phyloP scores from a whole-genome alignment of 1,140 invertebrate genomes.

The Habropoda laboriosa region DNA sequence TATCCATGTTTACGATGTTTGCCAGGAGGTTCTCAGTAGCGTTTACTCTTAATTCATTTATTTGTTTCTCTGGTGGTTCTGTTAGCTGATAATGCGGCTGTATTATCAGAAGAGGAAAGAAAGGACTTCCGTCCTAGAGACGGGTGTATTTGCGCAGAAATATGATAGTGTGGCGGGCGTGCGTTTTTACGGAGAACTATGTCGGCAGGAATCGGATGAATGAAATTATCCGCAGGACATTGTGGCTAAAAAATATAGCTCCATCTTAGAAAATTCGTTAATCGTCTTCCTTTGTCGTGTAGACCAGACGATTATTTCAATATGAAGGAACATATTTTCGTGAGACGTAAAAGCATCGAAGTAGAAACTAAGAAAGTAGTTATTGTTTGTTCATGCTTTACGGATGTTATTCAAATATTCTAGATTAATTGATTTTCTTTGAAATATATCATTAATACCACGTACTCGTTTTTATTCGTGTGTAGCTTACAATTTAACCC shows the following conservation, averaged over 20 bases:
- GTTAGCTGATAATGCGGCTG: conserved; percentile 48
- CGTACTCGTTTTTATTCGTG: no score
- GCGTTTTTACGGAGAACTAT: conserved; percentile 24
- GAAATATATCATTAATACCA: no score
- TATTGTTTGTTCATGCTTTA: no score
- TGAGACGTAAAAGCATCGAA: no score
- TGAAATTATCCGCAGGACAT: conserved; percentile 64
- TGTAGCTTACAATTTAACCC: no score
- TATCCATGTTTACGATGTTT: background rate
- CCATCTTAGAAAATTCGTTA: conserved; percentile 15
- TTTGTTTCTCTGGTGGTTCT: conserved; percentile 1
- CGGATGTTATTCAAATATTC: no score
- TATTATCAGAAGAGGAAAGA: conserved; percentile 71
- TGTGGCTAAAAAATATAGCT: conserved; percentile 49
- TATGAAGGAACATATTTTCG: background rate
- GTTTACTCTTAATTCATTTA: background rate
- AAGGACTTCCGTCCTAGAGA: conserved; percentile 69
- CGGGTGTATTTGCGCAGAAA: conserved; percentile 55
- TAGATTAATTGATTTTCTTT: no score
- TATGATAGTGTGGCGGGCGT: background rate
- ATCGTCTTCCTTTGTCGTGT: background rate
- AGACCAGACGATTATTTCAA: background rate
- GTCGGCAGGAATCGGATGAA: conserved; percentile 35
- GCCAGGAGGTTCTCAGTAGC: background rate
- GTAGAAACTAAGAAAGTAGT: no score